These are phyloP conservation scores for Virgularia gustaviana DNA, from an alignment of 92 coral and sea anemone species.

Conservation along the genomic window DNA sequence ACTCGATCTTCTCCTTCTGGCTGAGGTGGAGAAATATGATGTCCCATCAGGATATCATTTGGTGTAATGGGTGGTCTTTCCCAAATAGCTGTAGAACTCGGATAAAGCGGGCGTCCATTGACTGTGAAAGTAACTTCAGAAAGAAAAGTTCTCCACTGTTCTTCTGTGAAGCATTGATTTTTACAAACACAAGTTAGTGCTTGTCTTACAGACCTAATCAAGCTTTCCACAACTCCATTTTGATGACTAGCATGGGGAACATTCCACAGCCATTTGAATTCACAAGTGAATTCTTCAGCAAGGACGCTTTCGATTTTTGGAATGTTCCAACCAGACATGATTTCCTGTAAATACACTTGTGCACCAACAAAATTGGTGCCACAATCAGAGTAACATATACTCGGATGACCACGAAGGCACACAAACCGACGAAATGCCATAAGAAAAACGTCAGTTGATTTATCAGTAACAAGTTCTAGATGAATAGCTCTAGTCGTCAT, in stretches of 20 bases:
- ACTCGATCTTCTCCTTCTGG: slow-evolving; percentile 47
- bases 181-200: slow-evolving; percentile 56
- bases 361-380: slow-evolving; percentile 62
- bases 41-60: slow-evolving; percentile 55
- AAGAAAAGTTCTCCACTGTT: slow-evolving; percentile 61
- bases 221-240: slow-evolving; percentile 56
- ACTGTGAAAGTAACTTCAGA: slow-evolving; percentile 47
- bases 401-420: slow-evolving; percentile 56
- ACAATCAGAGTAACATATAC: slow-evolving; percentile 56
- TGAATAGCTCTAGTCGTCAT: slow-evolving; percentile 51
- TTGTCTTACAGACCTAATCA: slow-evolving; percentile 65
- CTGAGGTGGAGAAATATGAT: slow-evolving; percentile 49
- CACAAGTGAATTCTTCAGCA: slow-evolving; percentile 54
- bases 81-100: slow-evolving; percentile 60
- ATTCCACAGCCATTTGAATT: slow-evolving; percentile 65
- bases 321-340: slow-evolving; percentile 53
- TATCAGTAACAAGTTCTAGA: slow-evolving; percentile 57
- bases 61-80: slow-evolving; percentile 56
- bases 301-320: slow-evolving; percentile 42
- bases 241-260: slow-evolving; percentile 61
- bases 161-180: slow-evolving; percentile 58
- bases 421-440: slow-evolving; percentile 62
- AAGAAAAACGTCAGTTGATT: slow-evolving; percentile 48
- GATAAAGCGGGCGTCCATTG: slow-evolving; percentile 58
- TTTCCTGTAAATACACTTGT: slow-evolving; percentile 54